Percentiles rank a stretch among this genome's conserved stretches.
These are phyloP conservation scores for Varanus salvator DNA, from an alignment of 2,113 vertebrate genomes.

Conservation along the genomic window DNA sequence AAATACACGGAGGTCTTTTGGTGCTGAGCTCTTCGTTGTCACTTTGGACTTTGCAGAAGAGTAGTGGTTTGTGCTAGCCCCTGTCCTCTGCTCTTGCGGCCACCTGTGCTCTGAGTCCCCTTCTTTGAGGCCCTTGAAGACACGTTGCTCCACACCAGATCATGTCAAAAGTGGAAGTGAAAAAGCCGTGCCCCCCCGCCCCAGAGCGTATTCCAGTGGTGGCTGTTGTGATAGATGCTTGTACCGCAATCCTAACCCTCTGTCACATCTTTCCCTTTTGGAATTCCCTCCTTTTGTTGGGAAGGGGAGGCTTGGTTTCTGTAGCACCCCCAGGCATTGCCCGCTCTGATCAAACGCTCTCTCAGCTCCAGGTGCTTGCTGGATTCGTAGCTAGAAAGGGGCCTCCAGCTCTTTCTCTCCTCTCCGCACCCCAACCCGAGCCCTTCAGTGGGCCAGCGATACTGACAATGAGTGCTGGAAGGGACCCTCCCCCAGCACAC, in stretches of 20 bases:
- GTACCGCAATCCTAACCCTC: background rate
- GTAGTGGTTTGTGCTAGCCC: background rate
- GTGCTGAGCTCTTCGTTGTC: constrained; percentile 46
- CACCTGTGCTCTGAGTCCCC: background rate
- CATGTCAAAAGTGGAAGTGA: background rate
- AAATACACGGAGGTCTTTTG: constrained; percentile 40
- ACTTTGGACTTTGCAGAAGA: background rate
- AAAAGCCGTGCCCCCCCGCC: too few relatives aligned
- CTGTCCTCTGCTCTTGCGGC: background rate
- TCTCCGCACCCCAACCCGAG: background rate
- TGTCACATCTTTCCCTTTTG: background rate
- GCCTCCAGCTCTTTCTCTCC: constrained; percentile 30
- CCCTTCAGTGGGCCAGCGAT: background rate
- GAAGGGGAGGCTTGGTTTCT: constrained; percentile 47
- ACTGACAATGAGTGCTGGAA: background rate
- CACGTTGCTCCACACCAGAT: constrained; percentile 10
- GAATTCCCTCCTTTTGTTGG: constrained; percentile 44
- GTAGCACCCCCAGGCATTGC: constrained; percentile 40
- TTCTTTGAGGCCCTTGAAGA: background rate
- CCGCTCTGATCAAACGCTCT: constrained; percentile 38
- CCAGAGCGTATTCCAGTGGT: background rate
- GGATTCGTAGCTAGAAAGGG: background rate
- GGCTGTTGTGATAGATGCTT: background rate
- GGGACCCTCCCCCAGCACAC: constrained; percentile 16
- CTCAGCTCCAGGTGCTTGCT: constrained; percentile 35